Percentiles rank a stretch among this genome's conserved stretches.
Evolutionary conservation across 2,797 vertebrate species (phyloP).

Genomic region (Channallabes apus): DNA sequence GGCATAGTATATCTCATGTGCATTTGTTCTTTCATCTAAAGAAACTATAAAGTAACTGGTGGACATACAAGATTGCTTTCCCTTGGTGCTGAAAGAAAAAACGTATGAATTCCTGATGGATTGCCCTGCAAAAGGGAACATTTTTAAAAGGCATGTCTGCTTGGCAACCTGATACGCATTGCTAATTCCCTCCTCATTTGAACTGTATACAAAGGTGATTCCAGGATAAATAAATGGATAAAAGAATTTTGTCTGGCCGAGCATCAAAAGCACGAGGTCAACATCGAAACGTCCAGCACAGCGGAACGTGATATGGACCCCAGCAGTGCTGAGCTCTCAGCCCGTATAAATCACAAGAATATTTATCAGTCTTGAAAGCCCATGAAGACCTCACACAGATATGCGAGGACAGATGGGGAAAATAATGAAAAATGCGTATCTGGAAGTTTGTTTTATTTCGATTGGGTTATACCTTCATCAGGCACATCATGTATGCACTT

Average conservation of each 20-base stretch:
- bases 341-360: constrained; percentile 43
- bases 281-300: constrained; percentile 38
- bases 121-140: constrained; percentile 49
- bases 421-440: constrained; percentile 21
- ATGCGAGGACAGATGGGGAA: constrained; percentile 9
- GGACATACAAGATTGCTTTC: neutral
- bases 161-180: constrained; percentile 47
- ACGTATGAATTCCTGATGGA: constrained; percentile 39
- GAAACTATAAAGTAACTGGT: neutral
- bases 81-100: constrained; percentile 38
- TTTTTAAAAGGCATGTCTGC: constrained; percentile 54
- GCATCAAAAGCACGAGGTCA: constrained; percentile 50
- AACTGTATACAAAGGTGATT: constrained; percentile 52
- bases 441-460: neutral
- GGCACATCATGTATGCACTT: constrained; percentile 8
- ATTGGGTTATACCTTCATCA: neutral
- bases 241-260: constrained; percentile 49
- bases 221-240: constrained; percentile 53
- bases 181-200: constrained; percentile 51
- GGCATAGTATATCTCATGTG: neutral
- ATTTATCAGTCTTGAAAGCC: constrained; percentile 38
- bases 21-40: constrained; percentile 4
- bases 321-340: constrained; percentile 29
- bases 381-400: constrained; percentile 21
- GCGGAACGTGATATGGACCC: constrained; percentile 50